Percentiles rank a stretch among this genome's conserved stretches.
Evolutionary conservation across 2,797 vertebrate genomes (phyloP).

Genomic region (Bucorvus abyssinicus): DNA sequence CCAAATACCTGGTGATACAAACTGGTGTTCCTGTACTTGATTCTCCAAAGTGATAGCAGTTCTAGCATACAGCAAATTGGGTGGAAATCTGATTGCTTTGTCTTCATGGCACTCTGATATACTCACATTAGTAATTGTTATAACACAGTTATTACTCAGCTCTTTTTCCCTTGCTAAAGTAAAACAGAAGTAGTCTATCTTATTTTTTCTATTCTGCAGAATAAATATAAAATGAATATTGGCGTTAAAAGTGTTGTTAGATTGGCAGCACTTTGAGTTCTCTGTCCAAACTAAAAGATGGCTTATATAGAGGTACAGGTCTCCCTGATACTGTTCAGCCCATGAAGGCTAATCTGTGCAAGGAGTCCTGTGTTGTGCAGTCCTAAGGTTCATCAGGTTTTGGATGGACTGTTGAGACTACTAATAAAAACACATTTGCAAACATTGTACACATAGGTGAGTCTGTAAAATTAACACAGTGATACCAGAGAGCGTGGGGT

Average conservation of each 20-base stretch:
- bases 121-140: neutral
- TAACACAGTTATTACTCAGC: neutral
- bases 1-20: neutral
- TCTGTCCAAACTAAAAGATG: neutral
- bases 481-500: accelerated
- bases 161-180: neutral
- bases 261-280: neutral
- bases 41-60: neutral
- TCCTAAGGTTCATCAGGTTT: neutral
- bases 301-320: neutral
- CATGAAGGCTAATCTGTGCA: neutral
- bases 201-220: neutral
- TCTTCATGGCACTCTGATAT: neutral
- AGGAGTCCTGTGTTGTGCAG: neutral
- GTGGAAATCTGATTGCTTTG: neutral
- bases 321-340: neutral
- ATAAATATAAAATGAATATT: neutral
- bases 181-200: neutral
- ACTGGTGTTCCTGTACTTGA: neutral
- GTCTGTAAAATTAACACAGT: neutral
- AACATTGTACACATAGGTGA: neutral
- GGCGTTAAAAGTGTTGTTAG: neutral
- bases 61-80: neutral
- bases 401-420: neutral
- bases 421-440: neutral